phyloP scores from a whole-genome alignment of 2,888 invertebrate genomes.

The Metallyticus violacea region DNA sequence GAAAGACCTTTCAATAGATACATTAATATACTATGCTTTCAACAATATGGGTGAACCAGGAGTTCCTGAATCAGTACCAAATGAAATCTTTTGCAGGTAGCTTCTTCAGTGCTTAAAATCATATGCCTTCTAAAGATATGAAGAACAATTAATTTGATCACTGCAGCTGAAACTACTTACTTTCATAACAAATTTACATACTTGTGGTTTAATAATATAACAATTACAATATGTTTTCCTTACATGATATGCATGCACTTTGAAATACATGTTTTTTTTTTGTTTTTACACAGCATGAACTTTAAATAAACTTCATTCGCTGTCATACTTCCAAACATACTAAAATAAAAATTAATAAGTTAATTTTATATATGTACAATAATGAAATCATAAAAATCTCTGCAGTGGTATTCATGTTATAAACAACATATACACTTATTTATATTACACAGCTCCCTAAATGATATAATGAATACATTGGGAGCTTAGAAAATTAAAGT shows the following conservation, averaged over 20 bases:
- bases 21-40: no score
- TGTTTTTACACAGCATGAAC: not conserved
- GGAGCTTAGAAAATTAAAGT: no score
- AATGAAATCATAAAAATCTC: not conserved
- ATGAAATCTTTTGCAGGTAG: no score
- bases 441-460: not conserved
- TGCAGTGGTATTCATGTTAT: not conserved
- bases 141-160: not conserved
- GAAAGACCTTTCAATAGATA: no score
- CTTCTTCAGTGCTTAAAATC: not conserved
- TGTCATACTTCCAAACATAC: not conserved
- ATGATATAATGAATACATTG: no score
- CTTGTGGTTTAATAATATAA: not conserved
- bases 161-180: not conserved
- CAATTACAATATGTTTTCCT: not conserved
- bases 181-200: not conserved
- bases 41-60: no score
- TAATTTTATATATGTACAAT: not conserved
- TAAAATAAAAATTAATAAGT: not conserved
- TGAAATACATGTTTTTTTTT: not conserved
- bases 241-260: not conserved
- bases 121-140: not conserved
- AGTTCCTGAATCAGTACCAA: no score
- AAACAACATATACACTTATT: not conserved
- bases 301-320: not conserved